A percentile compares a stretch with the other conserved stretches of the same genome.
These are phyloP conservation scores for Trichacis sp. DNA, from an alignment of 2,888 invertebrate species.

Conservation along the genomic window DNA sequence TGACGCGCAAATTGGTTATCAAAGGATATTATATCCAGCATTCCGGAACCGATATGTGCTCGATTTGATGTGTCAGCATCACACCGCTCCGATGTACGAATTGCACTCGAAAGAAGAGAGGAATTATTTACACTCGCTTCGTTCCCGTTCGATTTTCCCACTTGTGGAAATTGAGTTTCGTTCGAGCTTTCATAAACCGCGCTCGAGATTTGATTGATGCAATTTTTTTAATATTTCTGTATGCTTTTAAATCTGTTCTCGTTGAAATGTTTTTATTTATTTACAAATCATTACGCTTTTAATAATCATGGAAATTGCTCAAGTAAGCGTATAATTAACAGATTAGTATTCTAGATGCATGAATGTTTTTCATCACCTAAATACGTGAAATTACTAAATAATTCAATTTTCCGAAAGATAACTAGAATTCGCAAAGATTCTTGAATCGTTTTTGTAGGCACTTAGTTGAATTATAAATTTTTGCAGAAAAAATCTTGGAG, in stretches of 20 bases:
- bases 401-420: too few species aligned
- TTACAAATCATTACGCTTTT: neutral
- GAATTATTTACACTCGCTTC: conserved; percentile 63
- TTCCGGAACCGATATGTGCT: conserved; percentile 50
- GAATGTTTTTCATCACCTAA: too few species aligned
- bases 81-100: conserved; percentile 44
- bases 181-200: neutral
- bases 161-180: conserved; percentile 53
- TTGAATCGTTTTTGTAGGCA: too few species aligned
- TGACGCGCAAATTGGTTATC: conserved; percentile 64
- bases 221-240: neutral
- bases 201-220: neutral
- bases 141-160: conserved; percentile 61
- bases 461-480: too few species aligned
- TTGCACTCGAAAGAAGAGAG: conserved; percentile 47
- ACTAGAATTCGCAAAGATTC: too few species aligned
- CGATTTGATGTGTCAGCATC: conserved; percentile 60
- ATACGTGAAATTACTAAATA: too few species aligned
- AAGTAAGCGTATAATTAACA: too few species aligned
- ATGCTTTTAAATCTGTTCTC: neutral
- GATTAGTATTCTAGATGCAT: too few species aligned
- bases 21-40: conserved; percentile 60
- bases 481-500: too few species aligned
- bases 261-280: neutral
- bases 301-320: too few species aligned